Conservation (phyloP, 2,113 vertebrate genomes). For the Numenius arquata region DNA sequence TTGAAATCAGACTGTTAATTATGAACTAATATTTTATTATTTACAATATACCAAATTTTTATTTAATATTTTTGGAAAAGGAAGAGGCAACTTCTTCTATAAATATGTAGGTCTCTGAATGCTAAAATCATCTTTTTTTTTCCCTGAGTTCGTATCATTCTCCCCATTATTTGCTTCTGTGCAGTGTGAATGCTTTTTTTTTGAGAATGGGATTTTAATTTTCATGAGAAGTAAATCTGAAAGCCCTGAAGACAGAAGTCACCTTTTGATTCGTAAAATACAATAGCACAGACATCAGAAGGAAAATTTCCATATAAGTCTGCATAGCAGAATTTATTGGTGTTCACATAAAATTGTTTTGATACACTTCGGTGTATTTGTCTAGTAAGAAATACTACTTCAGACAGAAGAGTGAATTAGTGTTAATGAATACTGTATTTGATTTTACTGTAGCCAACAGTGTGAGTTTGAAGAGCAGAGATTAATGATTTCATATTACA, state of each 20-base stretch:
- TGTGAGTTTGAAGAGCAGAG: background rate
- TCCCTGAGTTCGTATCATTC: background rate
- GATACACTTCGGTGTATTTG: background rate
- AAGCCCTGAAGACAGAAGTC: background rate
- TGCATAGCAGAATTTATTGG: background rate
- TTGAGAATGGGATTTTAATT: background rate
- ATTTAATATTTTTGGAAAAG: background rate
- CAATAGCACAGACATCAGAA: background rate
- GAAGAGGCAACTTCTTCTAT: background rate
- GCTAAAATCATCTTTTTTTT: background rate
- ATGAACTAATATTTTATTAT: background rate
- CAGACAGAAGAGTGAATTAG: background rate
- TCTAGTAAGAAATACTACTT: background rate
- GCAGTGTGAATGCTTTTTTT: background rate
- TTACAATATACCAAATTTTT: background rate
- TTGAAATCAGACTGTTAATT: background rate
- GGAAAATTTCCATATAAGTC: background rate
- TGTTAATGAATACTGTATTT: background rate
- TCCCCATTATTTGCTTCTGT: background rate
- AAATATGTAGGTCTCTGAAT: background rate
- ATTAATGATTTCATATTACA: background rate
- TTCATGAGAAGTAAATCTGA: background rate
- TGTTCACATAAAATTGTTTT: background rate
- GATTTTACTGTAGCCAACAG: background rate
- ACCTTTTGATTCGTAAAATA: background rate